A percentile compares a stretch with the other conserved stretches of the same genome.
phyloP scores from a whole-genome alignment of 2,888 invertebrate species.

The Latrodectus hesperus region DNA sequence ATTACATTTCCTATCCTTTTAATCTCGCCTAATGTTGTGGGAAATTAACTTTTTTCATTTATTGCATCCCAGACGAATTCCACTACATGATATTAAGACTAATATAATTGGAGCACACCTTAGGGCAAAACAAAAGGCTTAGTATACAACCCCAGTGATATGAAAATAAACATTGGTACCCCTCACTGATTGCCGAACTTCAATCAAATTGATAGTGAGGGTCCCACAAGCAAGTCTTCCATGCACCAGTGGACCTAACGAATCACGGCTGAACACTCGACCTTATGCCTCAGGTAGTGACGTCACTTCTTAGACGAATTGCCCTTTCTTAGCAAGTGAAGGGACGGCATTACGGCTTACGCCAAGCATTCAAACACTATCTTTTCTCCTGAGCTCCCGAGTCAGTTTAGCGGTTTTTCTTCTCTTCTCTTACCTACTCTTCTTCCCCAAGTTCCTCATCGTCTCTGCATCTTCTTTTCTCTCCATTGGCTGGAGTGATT shows the following conservation, averaged over 20 bases:
- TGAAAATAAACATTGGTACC: slow-evolving; percentile 35
- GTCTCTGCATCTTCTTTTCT: slow-evolving; percentile 4
- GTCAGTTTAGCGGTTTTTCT: slow-evolving; percentile 21
- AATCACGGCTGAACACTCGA: slow-evolving; percentile 34
- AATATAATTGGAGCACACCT: slow-evolving; percentile 21
- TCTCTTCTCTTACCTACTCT: neutral
- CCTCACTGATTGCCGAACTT: slow-evolving; percentile 34
- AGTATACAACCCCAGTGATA: slow-evolving; percentile 22
- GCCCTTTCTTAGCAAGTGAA: slow-evolving; percentile 28
- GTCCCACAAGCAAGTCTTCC: slow-evolving; percentile 24
- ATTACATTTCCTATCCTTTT: neutral
- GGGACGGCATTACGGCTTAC: slow-evolving; percentile 31
- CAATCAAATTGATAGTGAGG: slow-evolving; percentile 3
- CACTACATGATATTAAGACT: neutral
- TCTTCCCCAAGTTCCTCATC: neutral
- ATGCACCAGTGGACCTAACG: slow-evolving; percentile 40
- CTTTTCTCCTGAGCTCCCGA: slow-evolving; percentile 4
- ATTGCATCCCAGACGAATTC: neutral
- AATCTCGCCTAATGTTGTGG: neutral
- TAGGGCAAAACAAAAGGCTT: neutral
- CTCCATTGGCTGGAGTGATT: slow-evolving; percentile 16
- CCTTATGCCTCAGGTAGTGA: slow-evolving; percentile 39
- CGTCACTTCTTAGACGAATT: slow-evolving; percentile 53
- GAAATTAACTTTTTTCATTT: neutral
- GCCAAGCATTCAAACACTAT: slow-evolving; percentile 36